Evolutionary conservation across 2,797 vertebrate genomes (phyloP), one percentile per base, ranked within the genome.

Genomic region (Myotis pilosus): DNA sequence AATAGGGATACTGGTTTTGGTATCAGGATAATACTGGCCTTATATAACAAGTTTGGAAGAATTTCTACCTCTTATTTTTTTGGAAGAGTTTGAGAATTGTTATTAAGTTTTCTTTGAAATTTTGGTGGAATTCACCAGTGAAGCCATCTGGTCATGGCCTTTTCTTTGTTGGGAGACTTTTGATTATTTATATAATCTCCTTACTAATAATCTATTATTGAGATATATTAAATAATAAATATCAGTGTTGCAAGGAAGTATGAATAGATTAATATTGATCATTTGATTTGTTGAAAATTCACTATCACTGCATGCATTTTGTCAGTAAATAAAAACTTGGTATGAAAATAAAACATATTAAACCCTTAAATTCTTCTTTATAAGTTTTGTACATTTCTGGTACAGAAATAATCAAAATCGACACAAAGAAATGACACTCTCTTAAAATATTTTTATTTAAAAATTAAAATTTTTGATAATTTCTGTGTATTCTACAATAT

Each of bases 341-440:
- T 91, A 75, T 82, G 44, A 80, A 92, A 87, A 82, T 91, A 92
- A 95, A 92, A 17, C 16, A 64, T 49, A 82, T 16, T 19, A 78
- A 87, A 62, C 11, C n/a, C 13, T 93, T 66, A 64, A 82, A 13
- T 13, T 91, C 20, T 74, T 93, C 68, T 85, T 3, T 11, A 44
- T 44, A 7, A 44, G 51, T 88, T 94, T 75, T 68, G 49, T n/a
- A 36, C 0, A 87, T 60, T 87, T 76, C 8, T 69, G 74, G 22
- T 51, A 22, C 12, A 80, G 28, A 71, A 92, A 92, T 76, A 74
- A 82, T 76, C 25, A 80, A 93, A 91, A 87, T 51, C n/a, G 9
- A 19, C 69, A 49, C 75, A 71, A 66, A 55, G 7, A 82, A 74
- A 78, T 75, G 1, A 75, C 51, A 53, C 15, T 28, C 8, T 74